Evolutionary conservation across 2,113 vertebrate genomes (phyloP).

Genomic region (Sapajus apella): DNA sequence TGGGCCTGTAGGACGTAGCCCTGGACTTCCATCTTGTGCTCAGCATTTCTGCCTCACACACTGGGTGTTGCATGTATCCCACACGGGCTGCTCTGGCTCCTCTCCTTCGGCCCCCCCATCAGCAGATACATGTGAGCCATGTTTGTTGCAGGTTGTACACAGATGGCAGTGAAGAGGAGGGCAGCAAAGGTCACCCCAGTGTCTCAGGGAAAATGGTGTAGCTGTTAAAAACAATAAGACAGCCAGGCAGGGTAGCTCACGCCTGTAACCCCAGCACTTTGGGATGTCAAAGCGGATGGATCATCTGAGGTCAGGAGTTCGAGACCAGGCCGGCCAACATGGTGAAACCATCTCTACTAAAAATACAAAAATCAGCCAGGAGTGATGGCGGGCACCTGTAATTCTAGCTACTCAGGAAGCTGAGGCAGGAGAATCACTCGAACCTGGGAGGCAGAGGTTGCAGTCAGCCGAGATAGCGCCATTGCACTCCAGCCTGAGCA

Average conservation of each 20-base stretch:
- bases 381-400: too few species aligned
- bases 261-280: too few species aligned
- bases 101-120: not conserved
- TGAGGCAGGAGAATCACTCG: too few species aligned
- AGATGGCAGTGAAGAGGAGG: not conserved
- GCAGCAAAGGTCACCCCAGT: not conserved
- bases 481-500: too few species aligned
- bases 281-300: too few species aligned
- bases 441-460: too few species aligned
- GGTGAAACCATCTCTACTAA: too few species aligned
- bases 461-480: too few species aligned
- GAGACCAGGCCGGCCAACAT: too few species aligned
- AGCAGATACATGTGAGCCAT: not conserved
- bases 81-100: accelerated
- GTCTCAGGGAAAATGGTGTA: not conserved
- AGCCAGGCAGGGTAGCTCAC: not conserved
- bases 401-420: too few species aligned
- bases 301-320: too few species aligned
- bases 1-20: not conserved
- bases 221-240: not conserved
- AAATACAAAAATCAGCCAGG: too few species aligned
- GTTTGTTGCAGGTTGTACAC: not conserved
- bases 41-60: not conserved
- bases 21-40: not conserved
- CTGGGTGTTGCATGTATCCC: not conserved